Conservation (phyloP, 2,797 vertebrate species). For the Danio kyathit region DNA sequence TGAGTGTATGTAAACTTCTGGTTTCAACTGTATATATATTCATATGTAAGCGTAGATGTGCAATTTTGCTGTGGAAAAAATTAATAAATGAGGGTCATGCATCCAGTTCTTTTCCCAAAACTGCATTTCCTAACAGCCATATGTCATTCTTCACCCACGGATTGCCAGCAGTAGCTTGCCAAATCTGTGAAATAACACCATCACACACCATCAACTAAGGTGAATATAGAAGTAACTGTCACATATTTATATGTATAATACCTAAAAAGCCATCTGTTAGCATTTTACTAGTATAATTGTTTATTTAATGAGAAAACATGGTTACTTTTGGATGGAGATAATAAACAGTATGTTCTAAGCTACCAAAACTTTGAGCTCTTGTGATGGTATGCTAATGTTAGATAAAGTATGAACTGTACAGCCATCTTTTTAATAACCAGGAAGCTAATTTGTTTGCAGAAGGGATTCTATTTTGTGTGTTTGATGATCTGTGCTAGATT, state of each 20-base stretch:
- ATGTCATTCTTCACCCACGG: constrained; percentile 17
- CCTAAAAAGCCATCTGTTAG: neutral
- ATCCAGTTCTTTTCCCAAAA: constrained; percentile 32
- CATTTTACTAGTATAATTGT: neutral
- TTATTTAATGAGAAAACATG: neutral
- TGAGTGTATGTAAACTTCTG: too few relatives aligned
- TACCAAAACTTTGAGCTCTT: neutral
- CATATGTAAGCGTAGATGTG: neutral
- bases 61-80: neutral
- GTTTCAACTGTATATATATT: too few relatives aligned
- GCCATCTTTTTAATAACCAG: neutral
- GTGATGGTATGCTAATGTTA: neutral
- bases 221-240: neutral
- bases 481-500: neutral
- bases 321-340: neutral
- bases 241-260: neutral
- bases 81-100: neutral
- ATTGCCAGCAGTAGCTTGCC: neutral
- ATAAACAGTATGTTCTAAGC: neutral
- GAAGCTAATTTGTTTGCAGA: neutral
- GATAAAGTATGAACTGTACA: neutral
- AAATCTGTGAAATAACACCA: constrained; percentile 14
- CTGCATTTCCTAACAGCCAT: constrained; percentile 31
- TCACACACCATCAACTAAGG: neutral
- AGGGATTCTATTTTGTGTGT: neutral